Evolutionary conservation across 2,797 vertebrate genomes (phyloP), one percentile per base, ranked within the genome.

Genomic region (Pogonophryne albipinna): DNA sequence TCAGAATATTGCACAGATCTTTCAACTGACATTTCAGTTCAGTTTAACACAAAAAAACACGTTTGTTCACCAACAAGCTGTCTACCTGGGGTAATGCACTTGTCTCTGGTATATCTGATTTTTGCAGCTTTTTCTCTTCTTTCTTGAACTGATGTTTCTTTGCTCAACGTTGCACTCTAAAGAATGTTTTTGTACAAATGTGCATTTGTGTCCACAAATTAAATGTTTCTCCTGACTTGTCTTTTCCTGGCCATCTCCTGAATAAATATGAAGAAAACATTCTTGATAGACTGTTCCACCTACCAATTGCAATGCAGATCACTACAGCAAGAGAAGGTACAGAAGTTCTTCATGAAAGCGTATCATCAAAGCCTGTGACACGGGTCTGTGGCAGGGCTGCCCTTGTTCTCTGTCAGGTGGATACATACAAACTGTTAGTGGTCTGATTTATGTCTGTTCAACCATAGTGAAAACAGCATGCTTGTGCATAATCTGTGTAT

Each of bases 401-500:
- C 72, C 77, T 74, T 71, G 74, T 75, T 74, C 57, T 73, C 62
- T 82, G 64, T 58, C 82, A 80, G 78, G 78, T 83, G 70, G 77
- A 85, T 71, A 81, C 78, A 52, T 52, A 73, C 71, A 79, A 80
- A 75, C 73, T 51, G 64, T 77, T 71, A 72, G 60, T 62, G 83
- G 70, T 81, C 77, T 78, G 66, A 86, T 67, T 76, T 68, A 76
- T 80, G 76, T 69, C 68, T 66, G 65, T 61, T 63, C 69, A 75
- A 19, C 72, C 46, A 56, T 34, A 73, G 42, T 64, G 59, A 83
- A 84, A 81, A 61, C 63, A 64, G 55, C 68, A 73, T 80, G 71
- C 72, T 62, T 78, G 76, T 64, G 60, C 71, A 78, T 81, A 82
- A 90, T 83, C 79, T 83, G 71, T 85, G 71, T 80, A 86, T 87